A percentile compares a stretch with the other conserved stretches of the same genome.
Evolutionary conservation across 1,140 invertebrate species (phyloP).

Genomic region (Trialeurodes vaporariorum): DNA sequence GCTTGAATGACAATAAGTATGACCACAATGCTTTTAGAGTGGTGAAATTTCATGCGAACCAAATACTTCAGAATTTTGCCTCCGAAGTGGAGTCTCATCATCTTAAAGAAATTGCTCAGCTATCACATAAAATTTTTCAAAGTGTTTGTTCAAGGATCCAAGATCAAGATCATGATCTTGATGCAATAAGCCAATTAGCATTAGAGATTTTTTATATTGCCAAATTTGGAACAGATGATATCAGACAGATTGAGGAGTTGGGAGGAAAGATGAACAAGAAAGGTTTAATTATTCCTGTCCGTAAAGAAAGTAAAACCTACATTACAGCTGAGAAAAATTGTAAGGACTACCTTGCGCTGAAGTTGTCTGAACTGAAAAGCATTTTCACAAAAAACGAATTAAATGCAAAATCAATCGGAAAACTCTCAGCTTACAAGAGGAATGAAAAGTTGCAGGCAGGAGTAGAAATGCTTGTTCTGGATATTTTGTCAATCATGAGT

Average conservation of each 20-base stretch:
- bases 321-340: not conserved
- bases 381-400: not conserved
- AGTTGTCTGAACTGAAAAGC: constrained; percentile 6
- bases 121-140: not conserved
- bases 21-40: not conserved
- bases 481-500: constrained; percentile 13
- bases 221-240: not conserved
- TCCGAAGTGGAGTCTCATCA: not conserved
- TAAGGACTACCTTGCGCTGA: not conserved
- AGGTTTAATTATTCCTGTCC: not conserved
- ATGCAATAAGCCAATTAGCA: too few species aligned
- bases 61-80: not conserved
- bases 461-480: constrained; percentile 14
- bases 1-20: not conserved
- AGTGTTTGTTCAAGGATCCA: not conserved
- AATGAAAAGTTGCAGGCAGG: constrained; percentile 10
- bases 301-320: not conserved
- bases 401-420: not conserved
- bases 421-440: not conserved
- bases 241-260: constrained; percentile 1
- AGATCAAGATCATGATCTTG: too few species aligned
- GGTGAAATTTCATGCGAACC: not conserved
- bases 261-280: not conserved
- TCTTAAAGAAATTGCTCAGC: not conserved
- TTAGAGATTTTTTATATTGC: constrained; percentile 7